Evolutionary conservation across 2,113 vertebrate genomes (phyloP).

Genomic region (Labrus mixtus): DNA sequence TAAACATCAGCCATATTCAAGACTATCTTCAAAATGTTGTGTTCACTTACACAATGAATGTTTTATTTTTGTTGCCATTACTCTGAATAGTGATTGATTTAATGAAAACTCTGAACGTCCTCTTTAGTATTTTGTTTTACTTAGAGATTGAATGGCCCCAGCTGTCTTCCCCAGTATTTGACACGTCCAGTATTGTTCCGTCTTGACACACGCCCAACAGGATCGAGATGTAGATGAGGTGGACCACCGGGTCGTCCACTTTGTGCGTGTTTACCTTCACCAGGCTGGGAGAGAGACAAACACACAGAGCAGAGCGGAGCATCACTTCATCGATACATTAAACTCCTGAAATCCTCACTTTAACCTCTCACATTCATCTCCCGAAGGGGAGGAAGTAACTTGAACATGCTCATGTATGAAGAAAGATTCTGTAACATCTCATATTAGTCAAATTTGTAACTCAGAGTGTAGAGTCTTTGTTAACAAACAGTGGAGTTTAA

Average conservation of each 20-base stretch:
- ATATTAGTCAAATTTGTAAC: too few species aligned
- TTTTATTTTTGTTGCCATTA: too few species aligned
- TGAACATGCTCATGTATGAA: too few species aligned
- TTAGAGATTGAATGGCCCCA: accelerated
- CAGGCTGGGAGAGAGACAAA: slow-evolving; percentile 48
- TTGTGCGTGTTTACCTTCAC: slow-evolving; percentile 55
- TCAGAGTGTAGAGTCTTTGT: too few species aligned
- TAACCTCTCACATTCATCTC: not conserved
- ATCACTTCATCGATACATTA: not conserved
- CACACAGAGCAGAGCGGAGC: not conserved
- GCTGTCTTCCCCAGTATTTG: accelerated
- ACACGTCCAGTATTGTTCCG: not conserved
- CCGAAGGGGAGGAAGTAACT: too few species aligned
- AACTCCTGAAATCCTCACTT: not conserved
- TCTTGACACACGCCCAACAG: slow-evolving; percentile 46
- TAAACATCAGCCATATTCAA: too few species aligned
- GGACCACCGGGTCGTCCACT: accelerated
- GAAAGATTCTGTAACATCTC: too few species aligned
- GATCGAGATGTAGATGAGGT: slow-evolving; percentile 55
- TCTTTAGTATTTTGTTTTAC: slow-evolving; percentile 35
- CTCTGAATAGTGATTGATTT: too few species aligned
- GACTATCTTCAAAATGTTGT: too few species aligned
- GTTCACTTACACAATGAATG: too few species aligned
- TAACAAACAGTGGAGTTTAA: too few species aligned
- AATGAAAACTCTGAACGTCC: not conserved